Conservation (phyloP, 2,113 vertebrate species). For the Calonectris borealis region DNA sequence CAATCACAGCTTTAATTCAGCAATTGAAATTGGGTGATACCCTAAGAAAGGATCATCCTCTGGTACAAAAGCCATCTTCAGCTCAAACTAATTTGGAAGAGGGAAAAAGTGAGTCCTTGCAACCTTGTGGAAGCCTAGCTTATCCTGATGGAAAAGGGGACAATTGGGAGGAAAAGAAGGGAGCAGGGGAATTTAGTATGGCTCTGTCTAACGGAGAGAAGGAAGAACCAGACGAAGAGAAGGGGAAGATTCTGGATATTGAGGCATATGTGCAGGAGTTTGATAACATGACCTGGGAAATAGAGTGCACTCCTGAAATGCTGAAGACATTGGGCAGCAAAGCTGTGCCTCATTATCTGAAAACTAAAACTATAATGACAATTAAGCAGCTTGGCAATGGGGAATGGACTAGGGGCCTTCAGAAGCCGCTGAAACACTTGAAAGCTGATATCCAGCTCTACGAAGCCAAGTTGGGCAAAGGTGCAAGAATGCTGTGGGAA, state of each 20-base stretch:
- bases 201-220: neutral
- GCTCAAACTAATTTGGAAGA: neutral
- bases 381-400: slow-evolving; percentile 80
- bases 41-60: neutral
- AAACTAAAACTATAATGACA: slow-evolving; percentile 72
- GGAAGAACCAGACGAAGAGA: slow-evolving; percentile 14
- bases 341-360: slow-evolving; percentile 70
- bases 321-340: slow-evolving; percentile 78
- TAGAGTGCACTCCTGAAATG: slow-evolving; percentile 80
- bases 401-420: slow-evolving; percentile 76
- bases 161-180: neutral
- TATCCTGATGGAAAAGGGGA: neutral
- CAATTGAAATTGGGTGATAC: neutral
- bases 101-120: neutral
- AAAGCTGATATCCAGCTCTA: slow-evolving; percentile 78
- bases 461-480: slow-evolving; percentile 81
- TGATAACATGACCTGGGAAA: slow-evolving; percentile 85
- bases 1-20: slow-evolving; percentile 72
- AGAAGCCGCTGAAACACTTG: slow-evolving; percentile 76
- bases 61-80: neutral
- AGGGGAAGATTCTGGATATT: slow-evolving; percentile 19
- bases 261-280: slow-evolving; percentile 74
- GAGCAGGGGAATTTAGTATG: neutral
- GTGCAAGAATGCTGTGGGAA: slow-evolving; percentile 82
- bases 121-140: neutral